These are phyloP conservation scores for Odontocerum albicorne DNA, from an alignment of 2,888 invertebrate species.

Conservation along the genomic window DNA sequence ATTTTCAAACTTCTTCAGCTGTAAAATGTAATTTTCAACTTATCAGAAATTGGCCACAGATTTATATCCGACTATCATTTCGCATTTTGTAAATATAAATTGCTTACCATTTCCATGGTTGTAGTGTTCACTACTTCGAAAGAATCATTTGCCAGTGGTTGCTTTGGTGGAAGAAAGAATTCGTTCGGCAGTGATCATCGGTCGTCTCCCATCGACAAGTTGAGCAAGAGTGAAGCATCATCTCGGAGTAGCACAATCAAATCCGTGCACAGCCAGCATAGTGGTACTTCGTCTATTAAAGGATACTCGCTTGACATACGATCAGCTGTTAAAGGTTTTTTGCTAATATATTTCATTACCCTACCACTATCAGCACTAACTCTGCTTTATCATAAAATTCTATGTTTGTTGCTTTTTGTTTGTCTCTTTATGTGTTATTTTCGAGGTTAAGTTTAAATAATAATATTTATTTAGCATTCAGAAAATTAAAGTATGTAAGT, in stretches of 20 bases:
- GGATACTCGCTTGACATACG: constrained; percentile 53
- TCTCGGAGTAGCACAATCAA: constrained; percentile 39
- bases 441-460: too few relatives aligned
- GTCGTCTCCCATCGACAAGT: constrained; percentile 22
- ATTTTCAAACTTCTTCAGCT: too few relatives aligned
- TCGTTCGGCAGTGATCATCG: constrained; percentile 24
- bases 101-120: constrained; percentile 12
- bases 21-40: too few relatives aligned
- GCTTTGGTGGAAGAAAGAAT: constrained; percentile 23
- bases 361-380: too few relatives aligned
- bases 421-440: too few relatives aligned
- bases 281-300: constrained; percentile 37
- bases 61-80: too few relatives aligned
- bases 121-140: constrained; percentile 28
- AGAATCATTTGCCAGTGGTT: constrained; percentile 21
- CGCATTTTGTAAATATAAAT: too few relatives aligned
- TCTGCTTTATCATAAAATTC: too few relatives aligned
- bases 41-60: too few relatives aligned
- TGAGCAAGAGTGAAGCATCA: constrained; percentile 35
- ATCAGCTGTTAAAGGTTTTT: constrained; percentile 61
- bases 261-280: constrained; percentile 33
- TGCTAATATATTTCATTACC: neutral
- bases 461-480: neutral
- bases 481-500: too few relatives aligned
- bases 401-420: too few relatives aligned